A percentile compares a stretch with the other conserved stretches of the same genome.
Evolutionary conservation across 2,888 invertebrate species (phyloP).

Genomic region (Yponomeuta plumbellus): DNA sequence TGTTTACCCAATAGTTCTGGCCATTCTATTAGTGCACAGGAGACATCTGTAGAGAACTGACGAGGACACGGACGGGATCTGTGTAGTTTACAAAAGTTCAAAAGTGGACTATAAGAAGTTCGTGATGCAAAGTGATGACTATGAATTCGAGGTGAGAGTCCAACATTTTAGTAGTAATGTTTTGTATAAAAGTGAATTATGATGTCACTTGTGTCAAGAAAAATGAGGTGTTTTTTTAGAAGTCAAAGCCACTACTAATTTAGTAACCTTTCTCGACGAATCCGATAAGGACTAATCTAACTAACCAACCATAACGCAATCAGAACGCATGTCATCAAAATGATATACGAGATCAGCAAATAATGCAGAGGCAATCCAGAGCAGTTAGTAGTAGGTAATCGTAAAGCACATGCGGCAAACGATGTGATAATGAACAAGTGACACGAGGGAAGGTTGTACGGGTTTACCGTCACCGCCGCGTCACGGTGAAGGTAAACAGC

Average conservation of each 20-base stretch:
- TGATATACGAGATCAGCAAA: neutral
- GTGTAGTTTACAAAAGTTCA: neutral
- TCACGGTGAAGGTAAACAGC: constrained; percentile 37
- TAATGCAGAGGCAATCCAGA: neutral
- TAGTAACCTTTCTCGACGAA: too few relatives aligned
- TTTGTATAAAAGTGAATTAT: too few relatives aligned
- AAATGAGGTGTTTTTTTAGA: too few relatives aligned
- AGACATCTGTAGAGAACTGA: neutral
- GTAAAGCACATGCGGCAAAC: neutral
- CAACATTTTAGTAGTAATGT: neutral
- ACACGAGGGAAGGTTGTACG: neutral
- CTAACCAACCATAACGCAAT: too few relatives aligned
- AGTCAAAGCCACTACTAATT: too few relatives aligned
- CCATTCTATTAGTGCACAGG: constrained; percentile 31
- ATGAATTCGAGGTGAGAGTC: neutral
- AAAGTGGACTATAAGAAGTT: neutral
- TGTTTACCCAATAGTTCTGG: constrained; percentile 21
- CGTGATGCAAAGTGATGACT: neutral
- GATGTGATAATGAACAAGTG: constrained; percentile 32
- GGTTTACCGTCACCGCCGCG: constrained; percentile 40
- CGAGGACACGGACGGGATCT: neutral
- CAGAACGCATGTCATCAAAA: too few relatives aligned
- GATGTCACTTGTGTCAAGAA: too few relatives aligned
- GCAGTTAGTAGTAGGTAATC: too few relatives aligned
- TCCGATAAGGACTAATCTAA: too few relatives aligned